Base-by-base conservation (phyloP, 2,797 vertebrate species). In the Setipinna tenuifilis region DNA sequence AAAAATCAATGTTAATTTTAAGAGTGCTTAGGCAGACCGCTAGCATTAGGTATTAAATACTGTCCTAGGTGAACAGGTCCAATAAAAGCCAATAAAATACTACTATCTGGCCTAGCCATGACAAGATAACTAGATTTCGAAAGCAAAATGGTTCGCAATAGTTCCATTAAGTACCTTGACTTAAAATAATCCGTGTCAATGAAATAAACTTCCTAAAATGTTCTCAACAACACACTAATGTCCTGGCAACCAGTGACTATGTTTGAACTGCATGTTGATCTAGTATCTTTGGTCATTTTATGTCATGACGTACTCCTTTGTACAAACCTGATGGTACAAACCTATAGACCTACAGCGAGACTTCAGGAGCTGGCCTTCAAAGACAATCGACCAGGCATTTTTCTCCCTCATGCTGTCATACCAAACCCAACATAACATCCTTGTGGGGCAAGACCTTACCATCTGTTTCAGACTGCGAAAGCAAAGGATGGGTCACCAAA, bases 341-440 rank as follows among this genome's bases (percentile, higher is more conserved):
- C 5, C 71, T 2, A 19, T 41, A 78, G 35, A 44, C 35, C 71
- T 44, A 78, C 35, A 78, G 31, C 35, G 19, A 44, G 35, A 14
- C 71, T 78, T 17, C 71, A 7, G 17, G 41, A 78, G 35, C 5
- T 78, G 71, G 44, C 71, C 35, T 44, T 78, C 71, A 78, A 78
- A 78, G 71, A 44, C 31, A 78, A 44, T 44, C 35, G 41, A 21
- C 17, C 35, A 10, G 71, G 71, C 17, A 78, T 78, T 44, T 59
- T 78, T 28, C 48, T 82, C 81, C 81, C 81, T 16, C 44, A 78
- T 78, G 31, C 71, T 78, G 71, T 78, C 71, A 78, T 78, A 44
- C 19, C 71, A 17, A 78, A 44, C 71, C 17, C 35, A 41, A 78
- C 71, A 78, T 78, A 44, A 78, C 35, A 78, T 78, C 71, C 71